A percentile compares a stretch with the other conserved stretches of the same genome.
phyloP scores from a whole-genome alignment of 2,113 vertebrate genomes.

The Nesogale talazaci region DNA sequence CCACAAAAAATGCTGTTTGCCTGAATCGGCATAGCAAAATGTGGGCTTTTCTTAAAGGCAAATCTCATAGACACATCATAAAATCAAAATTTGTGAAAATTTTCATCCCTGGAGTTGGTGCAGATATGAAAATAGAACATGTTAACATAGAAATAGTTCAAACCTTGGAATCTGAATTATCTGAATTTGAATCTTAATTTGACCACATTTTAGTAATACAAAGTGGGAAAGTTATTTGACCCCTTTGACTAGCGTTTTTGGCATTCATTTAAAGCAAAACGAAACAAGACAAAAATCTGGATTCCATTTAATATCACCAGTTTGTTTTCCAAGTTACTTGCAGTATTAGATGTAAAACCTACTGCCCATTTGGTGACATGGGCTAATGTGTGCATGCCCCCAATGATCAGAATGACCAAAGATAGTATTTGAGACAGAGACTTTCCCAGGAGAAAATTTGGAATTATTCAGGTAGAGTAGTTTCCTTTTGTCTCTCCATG shows the following conservation, averaged over 20 bases:
- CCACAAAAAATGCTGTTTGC: conserved; percentile 69
- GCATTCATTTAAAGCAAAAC: neutral
- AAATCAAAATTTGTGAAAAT: neutral
- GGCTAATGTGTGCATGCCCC: neutral
- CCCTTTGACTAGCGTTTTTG: neutral
- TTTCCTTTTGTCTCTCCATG: neutral
- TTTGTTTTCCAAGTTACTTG: conserved; percentile 13
- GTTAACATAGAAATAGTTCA: neutral
- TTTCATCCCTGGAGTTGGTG: neutral
- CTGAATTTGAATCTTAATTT: conserved; percentile 24
- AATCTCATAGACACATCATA: conserved; percentile 43
- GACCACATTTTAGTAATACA: neutral
- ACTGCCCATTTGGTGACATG: neutral
- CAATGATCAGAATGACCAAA: neutral
- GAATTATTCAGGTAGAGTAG: neutral
- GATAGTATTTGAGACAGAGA: neutral
- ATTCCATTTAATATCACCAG: neutral
- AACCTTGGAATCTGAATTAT: neutral
- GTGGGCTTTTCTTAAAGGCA: conserved; percentile 40
- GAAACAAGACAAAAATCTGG: neutral
- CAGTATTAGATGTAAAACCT: neutral
- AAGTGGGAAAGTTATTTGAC: neutral
- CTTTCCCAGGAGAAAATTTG: neutral
- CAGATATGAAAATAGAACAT: conserved; percentile 2
- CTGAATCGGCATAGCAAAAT: conserved; percentile 50